phyloP scores from a whole-genome alignment of 2,888 invertebrate species.

The Cerceris ruficornis region DNA sequence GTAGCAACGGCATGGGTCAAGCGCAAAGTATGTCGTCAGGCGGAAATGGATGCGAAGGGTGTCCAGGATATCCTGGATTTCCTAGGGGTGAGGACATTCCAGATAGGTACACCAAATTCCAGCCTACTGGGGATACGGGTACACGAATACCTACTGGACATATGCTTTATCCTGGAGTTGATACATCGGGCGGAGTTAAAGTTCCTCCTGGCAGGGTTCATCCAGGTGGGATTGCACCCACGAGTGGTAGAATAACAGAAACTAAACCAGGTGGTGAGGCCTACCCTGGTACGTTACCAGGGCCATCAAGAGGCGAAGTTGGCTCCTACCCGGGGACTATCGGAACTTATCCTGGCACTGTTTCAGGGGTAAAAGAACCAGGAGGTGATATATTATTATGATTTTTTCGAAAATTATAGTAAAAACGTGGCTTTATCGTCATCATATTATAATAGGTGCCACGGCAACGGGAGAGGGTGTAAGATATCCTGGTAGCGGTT shows the following conservation, averaged over 20 bases:
- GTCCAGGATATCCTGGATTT: constrained; percentile 80
- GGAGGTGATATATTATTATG: background rate
- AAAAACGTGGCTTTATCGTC: constrained; percentile 26
- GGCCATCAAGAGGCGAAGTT: constrained; percentile 22
- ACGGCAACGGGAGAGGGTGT: constrained; percentile 28
- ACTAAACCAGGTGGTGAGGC: constrained; percentile 29
- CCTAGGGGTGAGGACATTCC: constrained; percentile 22
- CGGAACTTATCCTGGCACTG: background rate
- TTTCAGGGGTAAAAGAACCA: constrained; percentile 1
- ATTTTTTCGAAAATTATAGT: constrained; percentile 23
- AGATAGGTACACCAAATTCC: constrained; percentile 34
- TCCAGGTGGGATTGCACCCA: background rate
- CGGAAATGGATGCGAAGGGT: constrained; percentile 87
- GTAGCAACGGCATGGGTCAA: constrained; percentile 93
- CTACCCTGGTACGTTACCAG: constrained; percentile 44
- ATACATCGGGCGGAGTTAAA: background rate
- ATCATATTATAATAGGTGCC: constrained; percentile 20
- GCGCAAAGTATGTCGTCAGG: constrained; percentile 92
- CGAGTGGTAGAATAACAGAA: background rate
- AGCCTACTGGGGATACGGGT: constrained; percentile 5
- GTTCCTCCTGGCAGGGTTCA: background rate
- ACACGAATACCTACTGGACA: constrained; percentile 4
- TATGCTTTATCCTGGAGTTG: constrained; percentile 1
- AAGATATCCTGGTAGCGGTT: constrained; percentile 33
- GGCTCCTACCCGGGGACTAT: background rate